Percentiles rank a stretch among this genome's conserved stretches.
Conservation (phyloP, 2,888 invertebrate species). For the Drosophila infuscata region DNA sequence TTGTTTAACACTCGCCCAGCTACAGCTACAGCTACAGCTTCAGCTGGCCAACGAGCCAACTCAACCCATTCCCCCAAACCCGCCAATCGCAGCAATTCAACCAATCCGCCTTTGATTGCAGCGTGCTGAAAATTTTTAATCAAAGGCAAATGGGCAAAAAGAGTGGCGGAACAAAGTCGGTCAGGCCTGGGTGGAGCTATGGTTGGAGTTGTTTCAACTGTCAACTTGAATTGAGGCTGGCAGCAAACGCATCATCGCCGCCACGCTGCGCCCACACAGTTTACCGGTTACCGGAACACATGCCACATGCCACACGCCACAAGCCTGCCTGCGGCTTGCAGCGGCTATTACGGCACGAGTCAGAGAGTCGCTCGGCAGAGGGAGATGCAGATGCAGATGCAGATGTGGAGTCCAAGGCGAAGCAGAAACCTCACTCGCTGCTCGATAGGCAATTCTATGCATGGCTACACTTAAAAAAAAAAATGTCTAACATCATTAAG, state of each 20-base stretch:
- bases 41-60: conserved; percentile 7
- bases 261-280: conserved; percentile 65
- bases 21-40: conserved; percentile 6
- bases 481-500: neutral
- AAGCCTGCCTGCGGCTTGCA: conserved; percentile 50
- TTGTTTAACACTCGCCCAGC: conserved; percentile 72
- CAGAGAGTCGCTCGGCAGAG: conserved; percentile 12
- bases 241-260: conserved; percentile 41
- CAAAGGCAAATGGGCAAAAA: conserved; percentile 66
- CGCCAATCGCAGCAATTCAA: neutral
- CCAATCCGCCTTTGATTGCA: conserved; percentile 50
- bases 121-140: conserved; percentile 75
- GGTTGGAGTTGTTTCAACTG: conserved; percentile 62
- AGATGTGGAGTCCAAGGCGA: conserved; percentile 13
- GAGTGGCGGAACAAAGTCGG: conserved; percentile 52
- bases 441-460: conserved; percentile 19
- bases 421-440: conserved; percentile 25
- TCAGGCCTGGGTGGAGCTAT: conserved; percentile 62
- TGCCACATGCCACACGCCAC: conserved; percentile 15
- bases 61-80: neutral
- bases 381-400: conserved; percentile 20
- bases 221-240: conserved; percentile 70
- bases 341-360: conserved; percentile 76
- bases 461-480: neutral
- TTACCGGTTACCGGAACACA: conserved; percentile 23